Conservation (phyloP, 1,140 invertebrate genomes). For the Luehdorfia chinensis region DNA sequence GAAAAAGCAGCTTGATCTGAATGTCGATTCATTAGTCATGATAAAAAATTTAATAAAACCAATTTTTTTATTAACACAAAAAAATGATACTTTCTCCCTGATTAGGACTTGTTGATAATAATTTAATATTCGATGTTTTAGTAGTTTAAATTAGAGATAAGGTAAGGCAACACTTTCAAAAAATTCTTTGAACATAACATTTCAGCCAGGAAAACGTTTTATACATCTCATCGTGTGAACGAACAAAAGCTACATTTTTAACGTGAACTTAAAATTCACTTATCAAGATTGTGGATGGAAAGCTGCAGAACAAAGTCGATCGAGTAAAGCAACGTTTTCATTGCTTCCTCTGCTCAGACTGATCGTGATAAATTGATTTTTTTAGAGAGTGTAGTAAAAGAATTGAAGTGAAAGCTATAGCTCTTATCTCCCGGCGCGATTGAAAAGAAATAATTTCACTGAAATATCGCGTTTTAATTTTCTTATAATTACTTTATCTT, state of each 20-base stretch:
- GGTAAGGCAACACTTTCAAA: too few relatives aligned
- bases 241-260: slow-evolving; percentile 51
- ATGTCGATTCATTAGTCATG: too few relatives aligned
- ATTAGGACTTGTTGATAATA: too few relatives aligned
- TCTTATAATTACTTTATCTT: too few relatives aligned
- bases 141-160: too few relatives aligned
- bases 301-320: slow-evolving; percentile 27
- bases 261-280: slow-evolving; percentile 38
- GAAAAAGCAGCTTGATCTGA: too few relatives aligned
- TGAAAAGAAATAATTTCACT: slow-evolving; percentile 4
- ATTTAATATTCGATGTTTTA: too few relatives aligned
- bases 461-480: too few relatives aligned
- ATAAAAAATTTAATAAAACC: too few relatives aligned
- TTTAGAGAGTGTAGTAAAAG: slow-evolving; percentile 41
- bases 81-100: too few relatives aligned
- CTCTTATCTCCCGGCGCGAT: slow-evolving; percentile 25
- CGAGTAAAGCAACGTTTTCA: slow-evolving; percentile 33
- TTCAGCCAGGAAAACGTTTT: slow-evolving; percentile 8
- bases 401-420: slow-evolving; percentile 38
- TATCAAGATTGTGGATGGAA: slow-evolving; percentile 36
- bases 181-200: too few relatives aligned
- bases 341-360: slow-evolving; percentile 28
- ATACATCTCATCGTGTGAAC: slow-evolving; percentile 31
- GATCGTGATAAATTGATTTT: slow-evolving; percentile 48
- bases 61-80: too few relatives aligned